Conservation (phyloP, 2,797 vertebrate species). For the Tiaroga cobitis region DNA sequence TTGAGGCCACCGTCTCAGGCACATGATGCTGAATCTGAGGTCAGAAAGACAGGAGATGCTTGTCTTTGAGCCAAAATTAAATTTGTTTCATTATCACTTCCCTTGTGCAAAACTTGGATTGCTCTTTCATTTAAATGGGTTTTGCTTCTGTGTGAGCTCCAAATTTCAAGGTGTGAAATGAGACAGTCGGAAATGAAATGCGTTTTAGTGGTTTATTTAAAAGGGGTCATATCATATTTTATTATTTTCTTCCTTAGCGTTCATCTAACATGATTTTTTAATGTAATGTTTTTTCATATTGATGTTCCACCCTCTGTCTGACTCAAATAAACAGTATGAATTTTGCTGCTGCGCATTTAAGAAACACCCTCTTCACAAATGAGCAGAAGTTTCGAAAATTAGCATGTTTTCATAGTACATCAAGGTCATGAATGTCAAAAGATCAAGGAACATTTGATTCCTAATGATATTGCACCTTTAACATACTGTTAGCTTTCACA, state of each 20-base stretch:
- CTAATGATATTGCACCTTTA: background rate
- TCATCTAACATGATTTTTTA: background rate
- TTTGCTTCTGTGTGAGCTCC: background rate
- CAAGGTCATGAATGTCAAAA: background rate
- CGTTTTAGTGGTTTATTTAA: background rate
- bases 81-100: constrained; percentile 19
- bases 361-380: background rate
- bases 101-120: constrained; percentile 13
- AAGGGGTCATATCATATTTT: background rate
- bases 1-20: constrained; percentile 2
- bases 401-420: background rate
- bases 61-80: constrained; percentile 26
- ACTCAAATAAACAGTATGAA: background rate
- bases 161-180: constrained; percentile 21
- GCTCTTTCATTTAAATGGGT: constrained; percentile 29
- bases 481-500: background rate
- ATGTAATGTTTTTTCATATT: background rate
- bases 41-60: background rate
- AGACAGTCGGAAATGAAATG: background rate
- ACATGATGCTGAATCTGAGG: background rate
- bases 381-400: background rate
- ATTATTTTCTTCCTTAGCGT: background rate
- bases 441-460: background rate
- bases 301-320: background rate
- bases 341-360: background rate